Percentiles rank a stretch among this genome's conserved stretches.
Conservation (phyloP, 2,113 vertebrate species). For the Rhynchopsitta pachyrhyncha region DNA sequence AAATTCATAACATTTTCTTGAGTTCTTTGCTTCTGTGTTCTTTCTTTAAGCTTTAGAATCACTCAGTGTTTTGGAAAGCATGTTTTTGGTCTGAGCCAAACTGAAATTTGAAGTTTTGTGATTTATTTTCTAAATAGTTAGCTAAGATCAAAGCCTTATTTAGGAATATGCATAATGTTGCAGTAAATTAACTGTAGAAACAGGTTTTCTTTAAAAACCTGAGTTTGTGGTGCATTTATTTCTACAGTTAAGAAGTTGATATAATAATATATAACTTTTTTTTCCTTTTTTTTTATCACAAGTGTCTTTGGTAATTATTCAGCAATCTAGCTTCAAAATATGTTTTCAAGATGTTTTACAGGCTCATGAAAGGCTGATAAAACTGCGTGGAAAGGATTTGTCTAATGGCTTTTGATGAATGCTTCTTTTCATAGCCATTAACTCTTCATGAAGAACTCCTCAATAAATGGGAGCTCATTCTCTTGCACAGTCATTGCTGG, state of each 20-base stretch:
- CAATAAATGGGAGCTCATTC: neutral
- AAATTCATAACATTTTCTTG: neutral
- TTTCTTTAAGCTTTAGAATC: neutral
- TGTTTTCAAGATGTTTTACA: neutral
- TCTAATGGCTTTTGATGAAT: neutral
- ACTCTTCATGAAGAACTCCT: neutral
- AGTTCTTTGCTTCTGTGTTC: neutral
- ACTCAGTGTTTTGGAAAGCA: neutral
- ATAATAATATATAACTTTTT: neutral
- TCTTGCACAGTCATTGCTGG: neutral
- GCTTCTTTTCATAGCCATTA: neutral
- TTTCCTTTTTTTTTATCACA: neutral
- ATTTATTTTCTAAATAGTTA: neutral
- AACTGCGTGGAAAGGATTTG: neutral
- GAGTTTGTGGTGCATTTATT: neutral
- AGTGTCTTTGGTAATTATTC: neutral
- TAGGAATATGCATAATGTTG: neutral
- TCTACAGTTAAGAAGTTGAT: neutral
- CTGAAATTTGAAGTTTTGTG: neutral
- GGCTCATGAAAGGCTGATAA: neutral
- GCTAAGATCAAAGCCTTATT: neutral
- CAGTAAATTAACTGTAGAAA: neutral
- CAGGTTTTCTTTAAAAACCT: accelerated
- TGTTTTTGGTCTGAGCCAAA: neutral
- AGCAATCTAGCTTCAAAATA: neutral